A percentile compares a stretch with the other conserved stretches of the same genome.
Conservation (phyloP, 2,797 vertebrate genomes). For the Cephalopachus bancanus region DNA sequence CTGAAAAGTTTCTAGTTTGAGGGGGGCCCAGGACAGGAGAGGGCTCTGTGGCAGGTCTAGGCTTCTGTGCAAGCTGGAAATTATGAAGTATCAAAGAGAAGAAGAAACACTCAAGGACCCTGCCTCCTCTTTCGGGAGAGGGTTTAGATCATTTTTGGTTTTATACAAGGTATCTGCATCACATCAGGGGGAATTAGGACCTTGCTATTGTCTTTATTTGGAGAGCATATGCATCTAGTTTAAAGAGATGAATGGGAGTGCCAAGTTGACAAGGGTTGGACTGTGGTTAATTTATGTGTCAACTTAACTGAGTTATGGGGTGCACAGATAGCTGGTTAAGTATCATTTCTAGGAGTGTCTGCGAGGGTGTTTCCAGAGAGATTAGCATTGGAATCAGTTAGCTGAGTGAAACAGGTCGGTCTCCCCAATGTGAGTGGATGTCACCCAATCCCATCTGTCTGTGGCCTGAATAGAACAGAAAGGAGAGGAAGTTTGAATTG, state of each 20-base stretch:
- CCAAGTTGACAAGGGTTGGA: background rate
- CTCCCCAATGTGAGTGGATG: no score
- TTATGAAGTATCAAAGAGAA: background rate
- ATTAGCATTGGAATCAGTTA: background rate
- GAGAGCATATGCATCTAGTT: background rate
- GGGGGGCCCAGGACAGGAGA: background rate
- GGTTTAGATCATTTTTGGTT: background rate
- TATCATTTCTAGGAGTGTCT: background rate
- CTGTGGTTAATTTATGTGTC: background rate
- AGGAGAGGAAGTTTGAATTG: background rate
- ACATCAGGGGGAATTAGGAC: background rate
- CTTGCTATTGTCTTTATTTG: background rate
- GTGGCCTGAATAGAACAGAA: background rate
- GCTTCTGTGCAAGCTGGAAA: background rate
- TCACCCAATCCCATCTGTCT: background rate
- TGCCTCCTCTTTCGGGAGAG: no score
- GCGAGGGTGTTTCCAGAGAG: background rate
- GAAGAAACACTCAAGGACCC: background rate
- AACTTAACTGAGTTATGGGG: background rate
- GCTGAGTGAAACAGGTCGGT: background rate
- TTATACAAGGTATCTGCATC: no score
- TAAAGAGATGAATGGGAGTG: background rate
- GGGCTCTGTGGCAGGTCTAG: background rate
- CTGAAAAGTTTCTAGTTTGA: background rate
- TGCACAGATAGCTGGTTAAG: background rate